Conservation (phyloP, 2,888 invertebrate genomes). For the Stenodema calcarata region DNA sequence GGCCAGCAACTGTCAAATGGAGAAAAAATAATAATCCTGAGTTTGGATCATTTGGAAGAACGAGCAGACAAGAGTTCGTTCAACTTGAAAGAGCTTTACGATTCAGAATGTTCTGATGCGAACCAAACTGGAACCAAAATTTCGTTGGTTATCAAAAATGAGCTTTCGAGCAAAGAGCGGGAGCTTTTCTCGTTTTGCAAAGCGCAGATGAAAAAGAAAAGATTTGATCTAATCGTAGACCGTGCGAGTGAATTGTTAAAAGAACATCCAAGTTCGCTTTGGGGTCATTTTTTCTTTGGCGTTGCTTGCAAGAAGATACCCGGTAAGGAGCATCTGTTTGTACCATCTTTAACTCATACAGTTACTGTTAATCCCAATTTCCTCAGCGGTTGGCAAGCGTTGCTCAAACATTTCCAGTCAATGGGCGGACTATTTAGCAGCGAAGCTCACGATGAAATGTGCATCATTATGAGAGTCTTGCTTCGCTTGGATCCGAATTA, state of each 20-base stretch:
- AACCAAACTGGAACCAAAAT: not conserved
- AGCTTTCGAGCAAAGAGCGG: not conserved
- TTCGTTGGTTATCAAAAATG: not conserved
- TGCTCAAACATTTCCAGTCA: conserved; percentile 28
- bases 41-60: not conserved
- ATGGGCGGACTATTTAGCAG: conserved; percentile 17
- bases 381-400: conserved; percentile 38
- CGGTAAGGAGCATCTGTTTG: not conserved
- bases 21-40: not conserved
- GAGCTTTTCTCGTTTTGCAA: not conserved
- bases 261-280: conserved; percentile 21
- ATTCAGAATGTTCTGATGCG: not conserved
- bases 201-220: conserved; percentile 24
- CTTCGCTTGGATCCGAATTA: conserved; percentile 27
- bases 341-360: not conserved
- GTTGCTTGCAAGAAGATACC: conserved; percentile 36
- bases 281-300: conserved; percentile 41
- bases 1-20: not conserved
- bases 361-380: conserved; percentile 41
- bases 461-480: conserved; percentile 9
- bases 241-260: not conserved
- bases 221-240: not conserved
- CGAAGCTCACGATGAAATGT: conserved; percentile 14
- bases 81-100: not conserved
- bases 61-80: not conserved